Evolutionary conservation across 2,797 vertebrate genomes (phyloP), one percentile per base, ranked within the genome.

Genomic region (Catharus ustulatus): DNA sequence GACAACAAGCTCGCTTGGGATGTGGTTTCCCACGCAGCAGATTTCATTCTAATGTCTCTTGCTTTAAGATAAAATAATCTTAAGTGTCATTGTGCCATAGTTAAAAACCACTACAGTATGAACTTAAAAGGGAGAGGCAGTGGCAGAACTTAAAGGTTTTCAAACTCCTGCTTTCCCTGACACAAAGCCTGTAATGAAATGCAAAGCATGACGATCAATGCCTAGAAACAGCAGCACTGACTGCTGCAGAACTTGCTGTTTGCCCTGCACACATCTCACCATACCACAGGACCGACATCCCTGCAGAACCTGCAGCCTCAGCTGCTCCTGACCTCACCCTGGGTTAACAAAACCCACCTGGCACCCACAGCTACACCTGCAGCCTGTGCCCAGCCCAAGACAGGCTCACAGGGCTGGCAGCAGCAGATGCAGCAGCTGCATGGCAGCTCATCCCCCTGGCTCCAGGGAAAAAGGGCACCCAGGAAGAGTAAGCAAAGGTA

Each of bases 211-310:
- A 24, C 16, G 62, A 55, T n/a, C 62, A 85, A 46, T 15, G 2
- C 52, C 62, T 3, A 52, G 46, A 64, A 90, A 72, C 7, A 61
- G 30, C 38, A 84, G 58, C 66, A 36, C 2, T 6, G 36, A 75
- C 46, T 58, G 75, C 87, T 80, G 42, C 57, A 71, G 57, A 27
- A 58, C 29, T 48, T 40, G 13, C 58, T 3, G 17, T 11, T 34
- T 62, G 48, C 29, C 62, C 51, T 38, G 80, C 72, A 57, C 45
- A 72, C 30, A 24, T 29, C 61, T 51, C 38, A 9, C 54, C 0
- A 0, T 30, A 49, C n/a, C 26, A 11, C 1, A n/a, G 51, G 40
- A 17, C 34, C 21, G 27, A 22, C 4, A 46, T 0, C 6, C 4
- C 88, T 12, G 18, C 71, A 55, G 78, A 68, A 79, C 20, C 52